Evolutionary conservation across 1,140 invertebrate species (phyloP).

Genomic region (Chironomus tepperi): DNA sequence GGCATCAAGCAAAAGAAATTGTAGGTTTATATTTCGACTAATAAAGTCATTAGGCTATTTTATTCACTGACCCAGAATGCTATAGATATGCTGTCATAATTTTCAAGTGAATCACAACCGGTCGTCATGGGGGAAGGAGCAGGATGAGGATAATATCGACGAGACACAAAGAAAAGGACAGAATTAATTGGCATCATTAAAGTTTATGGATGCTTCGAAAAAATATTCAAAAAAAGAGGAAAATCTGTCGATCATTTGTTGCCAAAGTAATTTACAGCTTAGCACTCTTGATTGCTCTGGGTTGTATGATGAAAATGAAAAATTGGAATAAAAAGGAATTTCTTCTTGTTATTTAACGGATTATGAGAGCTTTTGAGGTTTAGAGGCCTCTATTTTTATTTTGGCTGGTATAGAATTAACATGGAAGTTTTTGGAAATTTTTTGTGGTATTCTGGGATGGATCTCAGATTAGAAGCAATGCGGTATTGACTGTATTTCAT

Average conservation of each 20-base stretch:
- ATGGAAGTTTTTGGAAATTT: no score
- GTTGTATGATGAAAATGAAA: neutral
- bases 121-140: neutral
- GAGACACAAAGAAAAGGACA: neutral
- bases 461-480: no score
- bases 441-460: no score
- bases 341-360: neutral
- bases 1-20: neutral
- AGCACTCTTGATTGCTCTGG: neutral
- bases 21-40: neutral
- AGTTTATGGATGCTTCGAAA: neutral
- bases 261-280: neutral
- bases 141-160: neutral
- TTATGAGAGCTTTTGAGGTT: no score
- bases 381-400: no score
- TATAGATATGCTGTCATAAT: neutral
- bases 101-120: neutral
- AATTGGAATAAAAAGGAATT: neutral
- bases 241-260: slow-evolving; percentile 7
- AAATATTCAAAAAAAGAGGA: neutral
- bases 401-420: no score
- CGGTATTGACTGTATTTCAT: no score
- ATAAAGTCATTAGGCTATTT: slow-evolving; percentile 8
- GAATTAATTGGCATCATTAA: slow-evolving; percentile 9
- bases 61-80: neutral